A percentile compares a stretch with the other conserved stretches of the same genome.
Evolutionary conservation across 2,888 invertebrate species (phyloP).

Genomic region (Acanthococcus lagerstroemiae): DNA sequence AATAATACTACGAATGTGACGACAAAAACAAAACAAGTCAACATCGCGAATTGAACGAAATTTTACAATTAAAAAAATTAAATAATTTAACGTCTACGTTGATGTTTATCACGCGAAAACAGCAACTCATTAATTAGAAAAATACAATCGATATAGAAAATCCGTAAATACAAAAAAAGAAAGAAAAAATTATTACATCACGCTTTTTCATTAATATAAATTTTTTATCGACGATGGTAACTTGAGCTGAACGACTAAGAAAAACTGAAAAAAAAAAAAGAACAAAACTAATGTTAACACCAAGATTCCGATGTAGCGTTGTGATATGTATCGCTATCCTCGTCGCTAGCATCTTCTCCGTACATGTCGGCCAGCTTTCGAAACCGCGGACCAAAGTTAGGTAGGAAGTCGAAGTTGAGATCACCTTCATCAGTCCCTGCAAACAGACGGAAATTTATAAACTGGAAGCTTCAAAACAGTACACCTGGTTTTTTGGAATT

Average conservation of each 20-base stretch:
- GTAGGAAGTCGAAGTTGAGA: conserved; percentile 85
- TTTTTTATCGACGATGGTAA: conserved; percentile 20
- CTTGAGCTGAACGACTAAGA: conserved; percentile 24
- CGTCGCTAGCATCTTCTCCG: conserved; percentile 76
- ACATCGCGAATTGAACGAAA: too few relatives aligned
- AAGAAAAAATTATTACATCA: conserved; percentile 11
- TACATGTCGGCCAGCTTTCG: conserved; percentile 89
- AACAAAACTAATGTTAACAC: conserved; percentile 51
- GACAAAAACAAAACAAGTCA: too few relatives aligned
- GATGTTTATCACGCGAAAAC: too few relatives aligned
- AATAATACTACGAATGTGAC: too few relatives aligned
- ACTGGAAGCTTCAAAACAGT: too few relatives aligned
- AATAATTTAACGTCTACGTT: too few relatives aligned
- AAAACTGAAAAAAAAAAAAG: conserved; percentile 6
- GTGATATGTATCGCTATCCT: conserved; percentile 65
- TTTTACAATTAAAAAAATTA: too few relatives aligned
- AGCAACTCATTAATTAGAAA: neutral
- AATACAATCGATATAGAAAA: neutral
- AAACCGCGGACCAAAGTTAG: conserved; percentile 92
- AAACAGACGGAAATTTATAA: too few relatives aligned
- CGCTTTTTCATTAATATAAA: neutral
- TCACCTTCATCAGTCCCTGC: conserved; percentile 79
- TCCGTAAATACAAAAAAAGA: neutral
- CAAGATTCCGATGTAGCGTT: conserved; percentile 59
- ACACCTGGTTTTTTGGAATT: too few relatives aligned